Conservation (phyloP, 2,888 invertebrate genomes). For the Nemapogon koenigi region DNA sequence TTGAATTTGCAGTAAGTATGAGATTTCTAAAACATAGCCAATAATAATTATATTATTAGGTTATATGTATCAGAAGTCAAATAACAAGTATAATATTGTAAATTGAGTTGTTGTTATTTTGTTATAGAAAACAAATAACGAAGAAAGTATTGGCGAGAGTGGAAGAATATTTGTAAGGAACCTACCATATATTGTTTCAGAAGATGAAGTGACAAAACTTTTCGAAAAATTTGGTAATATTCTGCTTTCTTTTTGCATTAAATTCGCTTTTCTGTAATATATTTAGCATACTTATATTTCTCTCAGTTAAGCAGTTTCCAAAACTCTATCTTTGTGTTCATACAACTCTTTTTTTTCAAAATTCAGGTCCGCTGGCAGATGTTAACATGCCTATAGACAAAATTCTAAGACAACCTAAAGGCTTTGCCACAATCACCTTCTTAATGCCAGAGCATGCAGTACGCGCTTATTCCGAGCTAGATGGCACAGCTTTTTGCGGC, state of each 20-base stretch:
- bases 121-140: slow-evolving; percentile 59
- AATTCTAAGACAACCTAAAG: slow-evolving; percentile 82
- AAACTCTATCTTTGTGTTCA: background rate
- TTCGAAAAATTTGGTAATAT: slow-evolving; percentile 82
- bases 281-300: too few species aligned
- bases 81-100: too few species aligned
- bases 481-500: slow-evolving; percentile 91
- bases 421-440: slow-evolving; percentile 92
- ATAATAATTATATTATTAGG: too few species aligned
- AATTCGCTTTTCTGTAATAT: too few species aligned
- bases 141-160: slow-evolving; percentile 86
- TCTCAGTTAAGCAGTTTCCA: too few species aligned
- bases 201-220: slow-evolving; percentile 81
- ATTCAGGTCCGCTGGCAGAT: slow-evolving; percentile 81
- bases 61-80: too few species aligned
- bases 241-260: too few species aligned
- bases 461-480: slow-evolving; percentile 84
- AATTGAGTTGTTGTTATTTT: too few species aligned
- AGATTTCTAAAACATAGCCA: too few species aligned
- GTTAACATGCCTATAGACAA: slow-evolving; percentile 88
- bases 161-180: slow-evolving; percentile 94
- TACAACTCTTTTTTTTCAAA: background rate
- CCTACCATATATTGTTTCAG: slow-evolving; percentile 84
- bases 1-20: too few species aligned
- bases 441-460: slow-evolving; percentile 96